Evolutionary conservation across 2,113 vertebrate genomes (phyloP).

Genomic region (Cricetomys ansorgei): DNA sequence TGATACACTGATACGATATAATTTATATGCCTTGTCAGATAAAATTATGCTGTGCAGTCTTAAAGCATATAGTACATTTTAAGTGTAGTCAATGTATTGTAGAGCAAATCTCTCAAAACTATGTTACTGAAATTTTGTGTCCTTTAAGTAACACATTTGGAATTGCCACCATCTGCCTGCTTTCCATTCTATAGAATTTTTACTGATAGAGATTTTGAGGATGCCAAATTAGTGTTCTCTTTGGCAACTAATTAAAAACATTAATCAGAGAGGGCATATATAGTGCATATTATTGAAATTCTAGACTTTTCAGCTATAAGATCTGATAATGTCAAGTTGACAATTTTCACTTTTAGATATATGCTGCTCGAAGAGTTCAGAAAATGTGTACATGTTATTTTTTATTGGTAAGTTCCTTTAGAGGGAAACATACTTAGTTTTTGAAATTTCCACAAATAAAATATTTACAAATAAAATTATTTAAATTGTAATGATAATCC

Average conservation of each 20-base stretch:
- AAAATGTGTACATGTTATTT: background rate
- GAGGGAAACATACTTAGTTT: constrained; percentile 29
- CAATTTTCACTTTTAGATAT: constrained; percentile 43
- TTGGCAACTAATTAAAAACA: background rate
- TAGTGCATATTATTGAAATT: constrained; percentile 30
- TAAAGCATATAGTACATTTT: background rate
- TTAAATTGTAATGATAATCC: constrained; percentile 41
- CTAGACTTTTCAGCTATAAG: background rate
- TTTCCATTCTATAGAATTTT: background rate
- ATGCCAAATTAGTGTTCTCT: background rate
- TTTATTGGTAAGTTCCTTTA: constrained; percentile 33
- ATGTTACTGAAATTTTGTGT: background rate
- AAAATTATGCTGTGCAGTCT: background rate
- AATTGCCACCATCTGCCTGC: too few relatives aligned
- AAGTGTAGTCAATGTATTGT: background rate
- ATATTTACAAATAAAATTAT: constrained; percentile 46
- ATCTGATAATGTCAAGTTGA: background rate
- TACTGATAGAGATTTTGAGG: background rate
- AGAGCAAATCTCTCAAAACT: background rate
- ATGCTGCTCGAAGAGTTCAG: background rate
- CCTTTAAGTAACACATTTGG: background rate
- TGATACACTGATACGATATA: background rate
- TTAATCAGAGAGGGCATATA: background rate
- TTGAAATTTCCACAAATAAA: constrained; percentile 39
- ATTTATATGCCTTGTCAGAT: background rate